Percentiles rank a stretch among this genome's conserved stretches.
Evolutionary conservation across 2,797 vertebrate species (phyloP).

Genomic region (Silurus aristotelis): DNA sequence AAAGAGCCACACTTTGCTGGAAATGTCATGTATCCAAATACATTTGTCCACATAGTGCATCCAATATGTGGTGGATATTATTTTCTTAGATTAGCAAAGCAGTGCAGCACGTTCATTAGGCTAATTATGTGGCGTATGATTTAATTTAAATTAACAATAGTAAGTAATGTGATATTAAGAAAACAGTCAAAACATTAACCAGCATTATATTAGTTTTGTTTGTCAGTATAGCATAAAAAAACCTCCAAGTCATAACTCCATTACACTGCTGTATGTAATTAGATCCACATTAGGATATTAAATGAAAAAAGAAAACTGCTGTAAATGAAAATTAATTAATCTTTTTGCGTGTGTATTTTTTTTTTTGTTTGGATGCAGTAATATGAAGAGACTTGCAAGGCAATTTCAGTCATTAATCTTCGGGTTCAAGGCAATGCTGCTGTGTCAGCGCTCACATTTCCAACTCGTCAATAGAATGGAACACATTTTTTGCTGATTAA

Average conservation of each 20-base stretch:
- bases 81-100: conserved; percentile 8
- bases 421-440: conserved; percentile 60
- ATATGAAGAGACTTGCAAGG: conserved; percentile 61
- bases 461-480: conserved; percentile 67
- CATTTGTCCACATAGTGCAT: not conserved
- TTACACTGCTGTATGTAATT: conserved; percentile 40
- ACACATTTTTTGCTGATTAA: conserved; percentile 71
- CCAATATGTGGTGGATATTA: not conserved
- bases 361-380: conserved; percentile 57
- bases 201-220: not conserved
- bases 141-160: not conserved
- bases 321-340: conserved; percentile 66
- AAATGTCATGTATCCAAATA: no score
- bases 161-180: not conserved
- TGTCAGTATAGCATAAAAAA: not conserved
- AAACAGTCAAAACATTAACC: not conserved
- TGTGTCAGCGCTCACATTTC: conserved; percentile 69
- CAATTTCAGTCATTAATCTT: conserved; percentile 66
- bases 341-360: conserved; percentile 37
- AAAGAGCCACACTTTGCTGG: no score
- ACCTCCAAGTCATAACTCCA: not conserved
- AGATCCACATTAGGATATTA: conserved; percentile 39
- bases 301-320: conserved; percentile 30
- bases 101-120: not conserved
- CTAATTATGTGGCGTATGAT: not conserved